Evolutionary conservation across 2,113 vertebrate genomes (phyloP), one percentile per base, ranked within the genome.

Genomic region (Acanthochromis polyacanthus): DNA sequence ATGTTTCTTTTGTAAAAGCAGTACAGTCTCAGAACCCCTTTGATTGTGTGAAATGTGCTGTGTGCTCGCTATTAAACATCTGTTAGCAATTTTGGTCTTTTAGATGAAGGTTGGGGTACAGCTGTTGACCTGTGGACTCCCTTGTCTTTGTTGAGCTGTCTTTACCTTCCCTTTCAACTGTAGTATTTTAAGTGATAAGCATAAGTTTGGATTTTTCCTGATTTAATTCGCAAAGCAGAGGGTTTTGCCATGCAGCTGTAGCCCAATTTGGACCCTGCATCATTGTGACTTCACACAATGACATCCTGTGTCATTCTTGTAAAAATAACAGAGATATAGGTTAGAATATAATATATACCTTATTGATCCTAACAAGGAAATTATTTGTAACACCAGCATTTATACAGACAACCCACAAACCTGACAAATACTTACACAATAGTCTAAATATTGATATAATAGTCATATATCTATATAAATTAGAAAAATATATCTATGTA

Each of bases 11-110:
- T 88, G 87, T 90, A 84, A 88, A 89, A 89, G 75, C 72, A 84
- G 67, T 67, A 69, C 71, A 89, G 82, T 92, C 79, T 89, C 68
- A 80, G 80, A 75, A 79, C 88, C 86, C 69, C 87, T 92, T 92
- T 93, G 86, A 92, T 93, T 88, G 76, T 84, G 51, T 76, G 56
- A 89, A 92, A 92, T 89, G 58, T 91, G 89, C 87, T 86, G 78
- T 78, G 85, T 91, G 86, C 89, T 91, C 46, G 23, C 61, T 91
- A 88, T 88, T 78, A 87, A 90, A 90, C 82, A 87, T 91, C 79
- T 90, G 76, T 86, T 87, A 70, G 82, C 65, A 83, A 71, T 85
- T 86, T 88, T 69, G 53, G 46, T 80, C 71, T 62, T 73, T 68
- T 32, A 80, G 71, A 88, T 83, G 71, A 76, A 71, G 66, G 85